Evolutionary conservation across 2,113 vertebrate genomes (phyloP).

Genomic region (Bettongia penicillata): DNA sequence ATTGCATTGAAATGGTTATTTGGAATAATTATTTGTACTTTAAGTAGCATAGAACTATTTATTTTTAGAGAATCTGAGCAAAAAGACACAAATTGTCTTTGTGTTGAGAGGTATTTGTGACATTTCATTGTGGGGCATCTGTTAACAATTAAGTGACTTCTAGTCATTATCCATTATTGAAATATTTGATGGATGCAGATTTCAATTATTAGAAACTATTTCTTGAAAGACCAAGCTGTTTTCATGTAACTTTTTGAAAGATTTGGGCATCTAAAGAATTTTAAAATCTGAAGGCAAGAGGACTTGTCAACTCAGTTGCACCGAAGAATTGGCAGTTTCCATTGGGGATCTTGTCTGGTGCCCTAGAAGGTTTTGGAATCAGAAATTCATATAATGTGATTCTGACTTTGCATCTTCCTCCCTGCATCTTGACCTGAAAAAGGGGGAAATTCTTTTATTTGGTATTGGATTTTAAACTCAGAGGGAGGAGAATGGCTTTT

Average conservation of each 20-base stretch:
- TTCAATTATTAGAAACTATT: not conserved
- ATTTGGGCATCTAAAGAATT: not conserved
- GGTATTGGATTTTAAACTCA: not conserved
- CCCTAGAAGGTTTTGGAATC: not conserved
- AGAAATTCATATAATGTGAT: not conserved
- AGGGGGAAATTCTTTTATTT: not conserved
- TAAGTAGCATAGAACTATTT: not conserved
- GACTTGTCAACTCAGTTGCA: not conserved
- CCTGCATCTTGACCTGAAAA: not conserved
- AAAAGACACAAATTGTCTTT: not conserved
- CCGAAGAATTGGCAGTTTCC: not conserved
- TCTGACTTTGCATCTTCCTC: not conserved
- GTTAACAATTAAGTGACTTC: not conserved
- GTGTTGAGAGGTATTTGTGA: constrained; percentile 1
- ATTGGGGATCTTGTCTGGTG: not conserved
- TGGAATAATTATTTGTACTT: not conserved
- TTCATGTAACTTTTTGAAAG: not conserved
- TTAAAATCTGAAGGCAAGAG: not conserved
- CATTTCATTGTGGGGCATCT: constrained; percentile 1
- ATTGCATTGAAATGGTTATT: constrained; percentile 8
- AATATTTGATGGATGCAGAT: not conserved
- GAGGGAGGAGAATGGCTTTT: not conserved
- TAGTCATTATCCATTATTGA: not conserved
- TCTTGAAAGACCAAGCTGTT: not conserved
- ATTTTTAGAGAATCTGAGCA: constrained; percentile 33